Evolutionary conservation across 2,797 vertebrate species (phyloP).

Genomic region (Antennarius maculatus): DNA sequence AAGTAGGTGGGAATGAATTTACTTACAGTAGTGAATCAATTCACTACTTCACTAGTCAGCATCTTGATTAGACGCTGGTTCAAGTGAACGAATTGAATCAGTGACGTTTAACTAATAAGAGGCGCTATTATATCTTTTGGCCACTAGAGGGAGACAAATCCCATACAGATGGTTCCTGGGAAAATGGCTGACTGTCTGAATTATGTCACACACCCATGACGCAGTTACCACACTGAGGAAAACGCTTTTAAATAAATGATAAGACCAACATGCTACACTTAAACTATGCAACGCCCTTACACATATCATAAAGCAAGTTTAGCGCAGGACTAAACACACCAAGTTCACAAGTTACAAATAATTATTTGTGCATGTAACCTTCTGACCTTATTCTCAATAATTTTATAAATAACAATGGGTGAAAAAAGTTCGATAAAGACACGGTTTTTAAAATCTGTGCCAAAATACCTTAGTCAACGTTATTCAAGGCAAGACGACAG

Average conservation of each 20-base stretch:
- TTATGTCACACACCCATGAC: neutral
- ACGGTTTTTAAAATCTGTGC: too few species aligned
- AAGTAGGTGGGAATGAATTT: too few species aligned
- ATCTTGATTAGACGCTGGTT: neutral
- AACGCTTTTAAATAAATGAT: rapidly evolving
- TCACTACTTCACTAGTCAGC: neutral
- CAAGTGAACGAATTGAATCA: neutral
- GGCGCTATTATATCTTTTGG: rapidly evolving
- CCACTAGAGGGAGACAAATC: constrained; percentile 48
- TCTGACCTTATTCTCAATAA: too few species aligned
- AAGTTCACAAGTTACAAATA: too few species aligned
- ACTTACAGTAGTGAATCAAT: too few species aligned
- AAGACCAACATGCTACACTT: neutral
- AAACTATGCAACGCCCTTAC: too few species aligned
- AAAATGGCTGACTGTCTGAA: constrained; percentile 38
- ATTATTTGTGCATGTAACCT: neutral
- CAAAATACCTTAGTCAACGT: too few species aligned
- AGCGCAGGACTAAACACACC: neutral
- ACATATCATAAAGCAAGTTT: neutral
- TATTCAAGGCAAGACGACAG: neutral
- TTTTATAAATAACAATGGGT: too few species aligned
- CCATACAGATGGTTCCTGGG: neutral
- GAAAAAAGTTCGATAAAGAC: too few species aligned
- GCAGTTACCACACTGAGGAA: neutral
- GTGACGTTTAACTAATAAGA: neutral